A percentile compares a stretch with the other conserved stretches of the same genome.
phyloP scores from a whole-genome alignment of 1,140 invertebrate genomes.

The Mercenaria mercenaria region DNA sequence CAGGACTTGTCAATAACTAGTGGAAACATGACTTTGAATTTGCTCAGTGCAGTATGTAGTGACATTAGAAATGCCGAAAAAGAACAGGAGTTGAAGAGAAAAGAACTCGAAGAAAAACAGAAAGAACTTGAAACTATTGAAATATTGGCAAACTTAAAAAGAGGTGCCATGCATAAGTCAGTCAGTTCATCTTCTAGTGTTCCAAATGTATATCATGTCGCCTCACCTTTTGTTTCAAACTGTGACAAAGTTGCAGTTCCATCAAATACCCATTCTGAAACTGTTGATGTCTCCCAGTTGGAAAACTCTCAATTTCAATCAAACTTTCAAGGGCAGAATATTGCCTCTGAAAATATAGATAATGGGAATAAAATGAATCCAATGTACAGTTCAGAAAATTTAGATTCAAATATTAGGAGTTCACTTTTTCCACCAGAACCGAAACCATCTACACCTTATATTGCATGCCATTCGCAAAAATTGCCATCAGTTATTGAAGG shows the following conservation, averaged over 20 bases:
- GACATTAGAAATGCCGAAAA: slow-evolving; percentile 63
- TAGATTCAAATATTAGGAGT: not conserved
- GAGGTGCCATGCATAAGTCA: slow-evolving; percentile 43
- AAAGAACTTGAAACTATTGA: slow-evolving; percentile 63
- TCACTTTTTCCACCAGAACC: not conserved
- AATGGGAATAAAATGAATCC: not conserved
- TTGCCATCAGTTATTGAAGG: not conserved
- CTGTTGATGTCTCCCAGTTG: not conserved
- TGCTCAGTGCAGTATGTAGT: slow-evolving; percentile 61
- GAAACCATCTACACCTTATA: not conserved
- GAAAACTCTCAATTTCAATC: not conserved
- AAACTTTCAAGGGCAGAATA: not conserved
- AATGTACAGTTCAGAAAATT: not conserved
- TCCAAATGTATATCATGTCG: not conserved
- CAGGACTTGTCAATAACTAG: slow-evolving; percentile 44
- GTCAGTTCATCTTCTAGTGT: not conserved
- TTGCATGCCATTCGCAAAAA: not conserved
- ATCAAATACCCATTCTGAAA: not conserved
- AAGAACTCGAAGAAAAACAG: slow-evolving; percentile 54
- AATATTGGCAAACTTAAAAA: slow-evolving; percentile 50
- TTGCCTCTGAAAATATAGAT: not conserved
- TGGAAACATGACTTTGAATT: slow-evolving; percentile 50
- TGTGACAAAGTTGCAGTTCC: not conserved
- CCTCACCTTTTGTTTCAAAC: not conserved
- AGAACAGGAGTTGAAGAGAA: slow-evolving; percentile 46